Evolutionary conservation across 2,888 invertebrate genomes (phyloP), one percentile per base, ranked within the genome.

Genomic region (Phytoseiulus persimilis): DNA sequence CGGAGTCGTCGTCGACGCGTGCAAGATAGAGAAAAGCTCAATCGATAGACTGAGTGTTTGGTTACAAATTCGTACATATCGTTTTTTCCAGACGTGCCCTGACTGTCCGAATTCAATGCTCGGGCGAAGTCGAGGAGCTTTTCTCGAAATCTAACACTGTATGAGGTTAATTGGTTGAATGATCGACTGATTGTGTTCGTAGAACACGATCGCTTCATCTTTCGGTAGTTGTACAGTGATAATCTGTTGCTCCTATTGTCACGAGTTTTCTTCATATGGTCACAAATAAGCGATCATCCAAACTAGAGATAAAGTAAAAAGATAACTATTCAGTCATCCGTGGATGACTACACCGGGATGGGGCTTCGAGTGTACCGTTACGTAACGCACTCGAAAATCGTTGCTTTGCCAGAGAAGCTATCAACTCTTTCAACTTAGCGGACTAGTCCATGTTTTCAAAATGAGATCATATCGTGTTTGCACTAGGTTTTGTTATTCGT

Each of bases 401-500:
- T 65, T 65, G 5, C 65, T 65, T 65, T 65, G 65, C 65, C 65
- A 65, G 65, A 18, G 65, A 65, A 39, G 39, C 39, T 6, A 39
- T 39, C 39, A 39, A 65, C 65, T 65, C 65, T 65, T 18, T 65
- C 65, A 65, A 87, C 87, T 23, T 87, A n/a, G 83, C 83, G 32
- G 87, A 87, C 87, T 87, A 87, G 87, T 87, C 39, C 87, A 65
- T 32, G 32, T 87, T 87, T 32, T 33, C 87, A 39, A 87, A 87
- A 87, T 87, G 87, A 87, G 87, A 87, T 87, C 87, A 87, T 33
- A 45, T 87, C 32, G 39, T 87, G 87, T 87, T 87, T 87, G 87
- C 87, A 87, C 87, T 87, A 39, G 32, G 87, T 45, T 87, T 31
- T 87, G 87, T 45, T 87, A 33, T 65, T 65, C 65, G 18, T 65